Percentiles rank a stretch among this genome's conserved stretches.
These are phyloP conservation scores for Aleiodes sp. DNA, from an alignment of 1,140 invertebrate species.

Conservation along the genomic window DNA sequence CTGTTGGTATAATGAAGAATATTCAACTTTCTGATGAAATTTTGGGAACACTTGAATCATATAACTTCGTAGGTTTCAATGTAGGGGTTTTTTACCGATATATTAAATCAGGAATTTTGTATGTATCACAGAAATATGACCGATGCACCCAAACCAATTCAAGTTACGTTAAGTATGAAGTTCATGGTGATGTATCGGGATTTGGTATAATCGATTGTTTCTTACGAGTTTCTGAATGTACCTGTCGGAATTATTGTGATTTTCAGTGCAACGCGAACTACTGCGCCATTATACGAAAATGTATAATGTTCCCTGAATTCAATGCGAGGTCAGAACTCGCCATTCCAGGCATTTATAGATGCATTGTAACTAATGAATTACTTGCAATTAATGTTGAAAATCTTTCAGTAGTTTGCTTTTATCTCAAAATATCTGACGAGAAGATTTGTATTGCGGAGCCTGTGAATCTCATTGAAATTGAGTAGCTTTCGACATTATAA, in stretches of 20 bases:
- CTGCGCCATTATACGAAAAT: neutral
- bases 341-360: neutral
- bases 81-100: neutral
- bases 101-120: neutral
- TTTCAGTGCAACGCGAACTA: neutral
- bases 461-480: neutral
- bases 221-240: neutral
- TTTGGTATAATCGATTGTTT: neutral
- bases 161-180: neutral
- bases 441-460: neutral
- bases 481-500: neutral
- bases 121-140: neutral
- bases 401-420: neutral
- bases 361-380: neutral
- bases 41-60: neutral
- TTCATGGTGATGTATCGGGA: neutral
- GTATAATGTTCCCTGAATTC: neutral
- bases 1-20: neutral
- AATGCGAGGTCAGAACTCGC: neutral
- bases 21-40: neutral
- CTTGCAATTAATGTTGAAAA: neutral
- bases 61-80: neutral
- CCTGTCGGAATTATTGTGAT: neutral
- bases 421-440: neutral
- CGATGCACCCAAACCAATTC: neutral